These are phyloP conservation scores for Trichomalopsis sarcophagae DNA, from an alignment of 1,140 invertebrate genomes.

Conservation along the genomic window DNA sequence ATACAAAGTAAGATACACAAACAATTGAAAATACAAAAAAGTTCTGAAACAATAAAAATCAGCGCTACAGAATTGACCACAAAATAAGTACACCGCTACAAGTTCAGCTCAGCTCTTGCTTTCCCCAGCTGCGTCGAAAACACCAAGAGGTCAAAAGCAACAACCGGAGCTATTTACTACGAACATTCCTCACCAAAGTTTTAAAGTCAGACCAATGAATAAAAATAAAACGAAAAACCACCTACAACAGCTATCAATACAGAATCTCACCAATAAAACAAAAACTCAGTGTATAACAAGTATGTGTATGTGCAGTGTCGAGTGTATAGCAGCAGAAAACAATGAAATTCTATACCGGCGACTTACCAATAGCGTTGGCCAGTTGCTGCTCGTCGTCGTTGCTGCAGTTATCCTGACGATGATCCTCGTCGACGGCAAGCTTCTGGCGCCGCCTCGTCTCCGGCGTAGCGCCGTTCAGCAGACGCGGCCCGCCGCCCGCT, in stretches of 20 bases:
- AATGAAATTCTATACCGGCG: not conserved
- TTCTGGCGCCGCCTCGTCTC: slow-evolving; percentile 33
- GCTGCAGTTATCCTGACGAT: not conserved
- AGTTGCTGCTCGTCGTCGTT: not conserved
- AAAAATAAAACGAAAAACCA: not conserved
- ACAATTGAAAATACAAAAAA: not conserved
- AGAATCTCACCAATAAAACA: too few species aligned
- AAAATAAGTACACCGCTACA: not conserved
- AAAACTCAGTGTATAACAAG: too few species aligned
- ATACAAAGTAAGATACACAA: not conserved
- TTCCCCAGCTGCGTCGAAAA: not conserved
- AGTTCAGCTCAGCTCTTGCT: not conserved
- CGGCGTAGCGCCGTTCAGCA: slow-evolving; percentile 38
- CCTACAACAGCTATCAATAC: not conserved
- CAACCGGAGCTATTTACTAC: not conserved
- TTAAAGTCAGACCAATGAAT: not conserved
- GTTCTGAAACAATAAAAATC: not conserved
- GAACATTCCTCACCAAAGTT: too few species aligned
- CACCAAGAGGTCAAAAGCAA: not conserved
- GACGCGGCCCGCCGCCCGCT: slow-evolving; percentile 26
- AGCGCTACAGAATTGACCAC: not conserved
- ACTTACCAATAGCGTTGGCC: not conserved
- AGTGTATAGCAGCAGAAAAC: not conserved
- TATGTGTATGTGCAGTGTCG: too few species aligned
- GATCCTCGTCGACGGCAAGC: not conserved